These are phyloP conservation scores for Cacatua alba DNA, from an alignment of 2,113 vertebrate genomes.

Conservation along the genomic window DNA sequence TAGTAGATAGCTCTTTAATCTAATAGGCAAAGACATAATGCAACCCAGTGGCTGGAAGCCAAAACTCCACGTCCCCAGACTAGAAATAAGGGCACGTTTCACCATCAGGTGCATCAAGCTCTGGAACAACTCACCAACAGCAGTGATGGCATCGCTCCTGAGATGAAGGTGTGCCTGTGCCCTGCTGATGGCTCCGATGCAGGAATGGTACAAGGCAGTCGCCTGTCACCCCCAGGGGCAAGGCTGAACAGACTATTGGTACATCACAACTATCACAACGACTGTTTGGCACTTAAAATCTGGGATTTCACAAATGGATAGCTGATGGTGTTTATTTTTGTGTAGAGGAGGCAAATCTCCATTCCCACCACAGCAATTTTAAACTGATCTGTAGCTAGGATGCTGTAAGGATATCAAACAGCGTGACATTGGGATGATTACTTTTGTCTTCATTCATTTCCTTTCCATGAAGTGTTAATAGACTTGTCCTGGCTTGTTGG, in stretches of 20 bases:
- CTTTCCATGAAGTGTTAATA: background rate
- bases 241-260: background rate
- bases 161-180: accelerated
- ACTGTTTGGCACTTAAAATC: background rate
- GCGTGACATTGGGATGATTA: background rate
- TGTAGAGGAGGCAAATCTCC: background rate
- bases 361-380: background rate
- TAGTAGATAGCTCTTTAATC: slow-evolving; percentile 56
- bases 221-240: background rate
- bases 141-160: background rate
- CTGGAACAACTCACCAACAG: background rate
- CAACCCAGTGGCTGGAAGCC: slow-evolving; percentile 12
- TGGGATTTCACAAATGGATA: background rate
- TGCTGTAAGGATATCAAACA: background rate
- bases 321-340: background rate
- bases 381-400: background rate
- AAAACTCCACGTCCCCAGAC: background rate
- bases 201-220: background rate
- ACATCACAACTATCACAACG: background rate
- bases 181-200: accelerated
- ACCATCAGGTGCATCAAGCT: background rate
- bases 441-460: background rate
- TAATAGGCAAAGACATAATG: slow-evolving; percentile 39
- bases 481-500: background rate
- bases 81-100: background rate